Conservation (phyloP, 2,888 invertebrate species). For the Heliconius aoede region DNA sequence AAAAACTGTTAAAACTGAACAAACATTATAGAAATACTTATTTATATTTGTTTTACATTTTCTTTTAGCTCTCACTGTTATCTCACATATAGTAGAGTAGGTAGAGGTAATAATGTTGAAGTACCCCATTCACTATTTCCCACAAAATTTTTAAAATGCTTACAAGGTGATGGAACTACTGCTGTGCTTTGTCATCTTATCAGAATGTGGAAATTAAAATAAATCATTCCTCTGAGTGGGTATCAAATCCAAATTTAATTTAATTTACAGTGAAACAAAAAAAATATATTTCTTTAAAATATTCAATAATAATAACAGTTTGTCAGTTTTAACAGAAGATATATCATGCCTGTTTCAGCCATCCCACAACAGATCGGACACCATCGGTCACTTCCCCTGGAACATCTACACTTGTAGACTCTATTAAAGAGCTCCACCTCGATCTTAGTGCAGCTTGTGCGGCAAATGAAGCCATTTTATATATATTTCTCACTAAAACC, state of each 20-base stretch:
- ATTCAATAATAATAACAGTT: neutral
- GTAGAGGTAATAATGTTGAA: too few relatives aligned
- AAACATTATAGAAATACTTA: neutral
- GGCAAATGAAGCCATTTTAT: conserved; percentile 87
- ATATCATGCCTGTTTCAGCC: conserved; percentile 89
- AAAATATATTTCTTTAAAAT: neutral
- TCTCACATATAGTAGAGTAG: too few relatives aligned
- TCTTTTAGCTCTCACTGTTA: too few relatives aligned
- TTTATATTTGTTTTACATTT: too few relatives aligned
- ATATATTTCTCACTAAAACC: conserved; percentile 69
- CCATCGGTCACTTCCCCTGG: conserved; percentile 87
- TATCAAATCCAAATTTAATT: too few relatives aligned
- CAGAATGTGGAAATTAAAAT: too few relatives aligned
- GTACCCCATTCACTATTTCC: too few relatives aligned
- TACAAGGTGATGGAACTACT: too few relatives aligned
- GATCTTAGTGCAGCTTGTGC: conserved; percentile 88
- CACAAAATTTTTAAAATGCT: too few relatives aligned
- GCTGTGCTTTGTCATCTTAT: too few relatives aligned
- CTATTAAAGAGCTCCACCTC: conserved; percentile 89
- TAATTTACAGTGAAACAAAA: too few relatives aligned
- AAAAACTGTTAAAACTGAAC: conserved; percentile 6
- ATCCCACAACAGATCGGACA: conserved; percentile 90
- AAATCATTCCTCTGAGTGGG: too few relatives aligned
- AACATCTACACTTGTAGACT: conserved; percentile 87
- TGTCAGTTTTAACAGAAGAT: conserved; percentile 28